A percentile compares a stretch with the other conserved stretches of the same genome.
These are phyloP conservation scores for Hartigia nigra DNA, from an alignment of 2,888 invertebrate genomes.

Conservation along the genomic window DNA sequence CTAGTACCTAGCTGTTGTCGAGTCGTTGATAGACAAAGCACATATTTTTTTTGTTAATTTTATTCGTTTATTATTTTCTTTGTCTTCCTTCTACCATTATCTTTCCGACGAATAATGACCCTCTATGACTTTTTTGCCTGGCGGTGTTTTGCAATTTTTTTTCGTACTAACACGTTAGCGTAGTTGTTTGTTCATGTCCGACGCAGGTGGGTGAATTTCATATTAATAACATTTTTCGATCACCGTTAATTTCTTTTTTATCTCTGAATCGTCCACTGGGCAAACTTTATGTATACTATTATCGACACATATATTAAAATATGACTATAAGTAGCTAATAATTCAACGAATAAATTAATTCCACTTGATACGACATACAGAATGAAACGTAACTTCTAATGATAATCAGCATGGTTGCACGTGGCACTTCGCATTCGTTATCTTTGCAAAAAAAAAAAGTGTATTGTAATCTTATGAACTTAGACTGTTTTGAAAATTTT, in stretches of 20 bases:
- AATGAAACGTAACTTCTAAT: not conserved
- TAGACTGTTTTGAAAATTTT: not conserved
- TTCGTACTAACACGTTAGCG: constrained; percentile 54
- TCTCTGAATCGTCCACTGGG: not conserved
- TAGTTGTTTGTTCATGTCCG: constrained; percentile 47
- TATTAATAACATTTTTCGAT: not conserved
- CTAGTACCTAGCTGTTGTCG: constrained; percentile 63
- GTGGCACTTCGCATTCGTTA: constrained; percentile 7
- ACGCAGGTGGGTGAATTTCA: constrained; percentile 51
- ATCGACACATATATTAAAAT: not conserved
- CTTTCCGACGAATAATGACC: constrained; percentile 37
- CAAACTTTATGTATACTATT: not conserved
- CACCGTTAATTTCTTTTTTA: not conserved
- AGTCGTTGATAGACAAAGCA: constrained; percentile 66
- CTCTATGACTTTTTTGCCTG: constrained; percentile 52
- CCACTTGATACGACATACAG: not conserved
- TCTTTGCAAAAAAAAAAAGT: not conserved
- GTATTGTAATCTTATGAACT: not conserved
- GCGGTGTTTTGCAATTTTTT: constrained; percentile 55
- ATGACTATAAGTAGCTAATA: not conserved
- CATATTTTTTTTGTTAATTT: constrained; percentile 45
- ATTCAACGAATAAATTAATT: not conserved
- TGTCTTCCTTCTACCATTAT: constrained; percentile 29
- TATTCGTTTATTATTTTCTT: constrained; percentile 25
- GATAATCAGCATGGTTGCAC: constrained; percentile 26